Conservation (phyloP, 2,797 vertebrate genomes). For the Pipistrellus kuhlii region DNA sequence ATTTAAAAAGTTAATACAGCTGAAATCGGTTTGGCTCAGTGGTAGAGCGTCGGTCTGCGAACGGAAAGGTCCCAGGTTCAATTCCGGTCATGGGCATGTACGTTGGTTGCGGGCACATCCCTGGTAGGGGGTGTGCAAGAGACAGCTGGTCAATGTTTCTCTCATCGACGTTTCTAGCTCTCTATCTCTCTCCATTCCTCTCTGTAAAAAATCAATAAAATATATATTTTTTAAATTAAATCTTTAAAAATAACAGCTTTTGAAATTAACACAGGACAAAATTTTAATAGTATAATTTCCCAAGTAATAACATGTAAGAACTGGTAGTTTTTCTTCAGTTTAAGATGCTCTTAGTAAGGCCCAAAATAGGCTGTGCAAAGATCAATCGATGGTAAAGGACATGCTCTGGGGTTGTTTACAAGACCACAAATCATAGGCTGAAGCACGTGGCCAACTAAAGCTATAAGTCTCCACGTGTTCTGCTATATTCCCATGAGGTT, state of each 20-base stretch:
- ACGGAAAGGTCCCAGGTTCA: too few species aligned
- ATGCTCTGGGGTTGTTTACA: neutral
- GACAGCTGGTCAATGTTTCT: too few species aligned
- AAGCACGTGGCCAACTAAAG: constrained; percentile 34
- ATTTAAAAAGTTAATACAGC: neutral
- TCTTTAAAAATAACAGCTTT: constrained; percentile 46
- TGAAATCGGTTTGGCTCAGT: neutral
- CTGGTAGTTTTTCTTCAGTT: neutral
- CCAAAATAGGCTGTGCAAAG: constrained; percentile 11
- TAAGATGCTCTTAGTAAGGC: constrained; percentile 55
- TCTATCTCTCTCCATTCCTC: too few species aligned
- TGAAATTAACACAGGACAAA: neutral
- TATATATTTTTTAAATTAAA: neutral
- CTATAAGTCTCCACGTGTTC: neutral
- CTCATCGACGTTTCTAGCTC: too few species aligned
- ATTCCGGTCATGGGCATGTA: too few species aligned
- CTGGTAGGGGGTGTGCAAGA: too few species aligned
- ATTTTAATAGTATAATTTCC: constrained; percentile 21
- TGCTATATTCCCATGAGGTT: neutral
- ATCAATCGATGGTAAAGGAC: constrained; percentile 29
- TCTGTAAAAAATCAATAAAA: too few species aligned
- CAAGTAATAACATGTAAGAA: constrained; percentile 7
- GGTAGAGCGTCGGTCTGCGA: too few species aligned
- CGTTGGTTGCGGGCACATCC: too few species aligned
- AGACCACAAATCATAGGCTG: constrained; percentile 59